Evolutionary conservation across 2,888 invertebrate species (phyloP).

Genomic region (Eustalomyia histrio): DNA sequence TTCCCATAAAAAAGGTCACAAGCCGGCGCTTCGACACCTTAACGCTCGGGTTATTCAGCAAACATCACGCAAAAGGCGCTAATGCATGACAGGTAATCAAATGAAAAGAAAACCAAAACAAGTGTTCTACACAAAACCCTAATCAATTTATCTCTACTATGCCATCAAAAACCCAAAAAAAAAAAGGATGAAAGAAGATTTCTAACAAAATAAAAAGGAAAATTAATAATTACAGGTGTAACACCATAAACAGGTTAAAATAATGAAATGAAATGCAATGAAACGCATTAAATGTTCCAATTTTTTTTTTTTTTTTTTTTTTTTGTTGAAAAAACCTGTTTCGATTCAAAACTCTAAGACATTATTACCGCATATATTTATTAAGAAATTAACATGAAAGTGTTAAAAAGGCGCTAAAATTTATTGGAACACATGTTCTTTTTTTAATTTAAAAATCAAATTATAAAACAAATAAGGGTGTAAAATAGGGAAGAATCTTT

Average conservation of each 20-base stretch:
- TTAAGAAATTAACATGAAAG: conserved; percentile 17
- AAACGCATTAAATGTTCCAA: too few relatives aligned
- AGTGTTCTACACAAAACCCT: conserved; percentile 17
- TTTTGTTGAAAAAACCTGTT: too few relatives aligned
- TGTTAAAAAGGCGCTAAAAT: conserved; percentile 23
- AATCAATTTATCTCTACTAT: conserved; percentile 16
- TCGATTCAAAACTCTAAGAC: too few relatives aligned
- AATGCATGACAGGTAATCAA: conserved; percentile 51
- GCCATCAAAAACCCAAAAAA: background rate
- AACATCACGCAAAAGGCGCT: conserved; percentile 48
- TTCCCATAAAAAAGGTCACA: conserved; percentile 1
- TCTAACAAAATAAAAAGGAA: conserved; percentile 1
- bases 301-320: too few relatives aligned
- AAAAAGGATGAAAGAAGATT: background rate
- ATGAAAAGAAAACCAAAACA: background rate
- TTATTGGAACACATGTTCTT: background rate
- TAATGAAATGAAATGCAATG: too few relatives aligned
- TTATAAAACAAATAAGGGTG: background rate
- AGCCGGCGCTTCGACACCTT: conserved; percentile 43
- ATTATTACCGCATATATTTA: background rate
- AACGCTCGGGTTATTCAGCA: conserved; percentile 43
- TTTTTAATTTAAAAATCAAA: background rate
- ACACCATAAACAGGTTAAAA: conserved; percentile 35
- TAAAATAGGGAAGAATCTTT: too few relatives aligned
- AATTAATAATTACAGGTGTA: conserved; percentile 46